Evolutionary conservation across 1,140 invertebrate genomes (phyloP), one percentile per base, ranked within the genome.

Genomic region (Drosophila insularis): DNA sequence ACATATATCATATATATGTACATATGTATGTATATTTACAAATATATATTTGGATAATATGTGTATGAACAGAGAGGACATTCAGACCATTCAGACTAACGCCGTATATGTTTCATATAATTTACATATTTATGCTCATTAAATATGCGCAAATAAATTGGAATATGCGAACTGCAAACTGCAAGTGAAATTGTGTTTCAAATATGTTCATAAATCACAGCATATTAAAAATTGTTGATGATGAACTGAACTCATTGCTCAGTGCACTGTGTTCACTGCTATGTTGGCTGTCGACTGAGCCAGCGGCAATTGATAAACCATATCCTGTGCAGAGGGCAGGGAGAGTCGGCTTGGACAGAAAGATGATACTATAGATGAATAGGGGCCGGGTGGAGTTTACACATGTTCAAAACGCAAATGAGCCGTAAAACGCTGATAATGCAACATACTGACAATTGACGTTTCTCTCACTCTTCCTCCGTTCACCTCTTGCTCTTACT

Each of bases 341-440:
- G 19, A 10, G 14, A 23, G 53, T 10, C n/a, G 27, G 40, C n/a
- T 2, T 11, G 35, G 35, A 11, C 10, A 37, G 27, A 37, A 13
- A 59, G 50, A 39, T 6, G 21, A 17, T 37, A 37, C 11, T 8
- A 37, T 62, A 43, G 59, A 11, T 6, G n/a, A 32, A 13, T n/a
- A 53, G 31, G 23, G 27, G 1, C 8, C 13, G 7, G 19, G 50
- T 14, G 19, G 31, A 87, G 80, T 86, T 86, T 86, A 86, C 82
- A 86, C 82, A 86, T 86, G 82, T 86, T 82, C 77, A 76, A 81
- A 86, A 87, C 75, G 79, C 82, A 86, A 86, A 86, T 86, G 82
- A 86, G 82, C 79, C 82, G 82, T 81, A 87, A 86, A 86, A 66
- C 79, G 72, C 75, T 74, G 82, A 86, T 86, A 86, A 87, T 86